Base-by-base conservation (phyloP, 2,797 vertebrate species). In the Sebastes itinus region DNA sequence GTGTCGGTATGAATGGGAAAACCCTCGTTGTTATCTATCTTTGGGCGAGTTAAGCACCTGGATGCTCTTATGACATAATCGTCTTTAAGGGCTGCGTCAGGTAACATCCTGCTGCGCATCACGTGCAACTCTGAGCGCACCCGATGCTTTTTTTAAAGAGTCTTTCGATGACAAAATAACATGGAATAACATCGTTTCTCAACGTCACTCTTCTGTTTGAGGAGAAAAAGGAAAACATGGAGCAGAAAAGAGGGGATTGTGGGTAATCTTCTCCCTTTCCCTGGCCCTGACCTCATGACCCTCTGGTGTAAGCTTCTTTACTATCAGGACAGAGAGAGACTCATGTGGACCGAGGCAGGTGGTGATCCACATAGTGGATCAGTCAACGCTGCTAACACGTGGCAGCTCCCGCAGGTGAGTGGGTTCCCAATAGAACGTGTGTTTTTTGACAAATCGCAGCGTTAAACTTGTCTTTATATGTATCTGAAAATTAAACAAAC, bases 291-390 rank as follows among this genome's bases (percentile, higher is more conserved):
- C 86, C 89, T 80, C 0, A 1, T 18, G 7, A 28, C 63, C 71
- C 55, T 54, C 25, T 35, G 61, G 18, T n/a, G 16, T 90, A 92
- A 92, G 77, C 87, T 77, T 42, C 92, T 93, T 89, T 88, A 78
- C 83, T 22, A 10, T 64, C 32, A 64, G 64, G 52, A 56, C 65
- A 22, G 10, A 38, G 4, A 64, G 35, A 49, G 35, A 38, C 33
- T 64, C 59, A 0, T n/a, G 62, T 2, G 3, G 61, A 25, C n/a
- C 2, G 46, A 35, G 56, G 25, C 65, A 55, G 62, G 16, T 13
- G 14, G 38, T 27, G 64, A 54, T 18, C 14, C 12, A 58, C 16
- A 13, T 20, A 23, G 8, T 38, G 75, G 66, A 38, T 64, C 35
- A 69, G 42, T 14, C 38, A 14, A 42, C 38, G 13, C 38, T 42